Percentiles rank a stretch among this genome's conserved stretches.
These are phyloP conservation scores for Drosophila sturtevanti DNA, from an alignment of 1,140 invertebrate genomes.

Conservation along the genomic window DNA sequence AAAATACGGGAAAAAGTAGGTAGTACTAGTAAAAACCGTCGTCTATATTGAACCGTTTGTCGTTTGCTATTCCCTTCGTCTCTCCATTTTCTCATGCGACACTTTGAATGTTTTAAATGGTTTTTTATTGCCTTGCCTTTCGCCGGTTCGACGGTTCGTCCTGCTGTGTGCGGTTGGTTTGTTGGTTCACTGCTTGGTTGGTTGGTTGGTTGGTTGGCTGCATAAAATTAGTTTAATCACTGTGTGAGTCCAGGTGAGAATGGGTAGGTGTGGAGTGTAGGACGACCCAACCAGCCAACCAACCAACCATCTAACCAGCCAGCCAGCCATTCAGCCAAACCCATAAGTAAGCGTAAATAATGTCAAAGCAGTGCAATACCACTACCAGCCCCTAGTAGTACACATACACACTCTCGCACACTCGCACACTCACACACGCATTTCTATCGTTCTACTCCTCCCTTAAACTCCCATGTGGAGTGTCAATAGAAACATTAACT, in stretches of 20 bases:
- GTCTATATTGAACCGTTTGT: slow-evolving; percentile 63
- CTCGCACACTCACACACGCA: not conserved
- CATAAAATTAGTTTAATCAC: slow-evolving; percentile 82
- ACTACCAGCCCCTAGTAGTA: slow-evolving; percentile 13
- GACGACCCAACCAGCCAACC: slow-evolving; percentile 21
- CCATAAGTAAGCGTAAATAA: slow-evolving; percentile 80
- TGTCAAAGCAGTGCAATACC: slow-evolving; percentile 72
- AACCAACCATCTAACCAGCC: slow-evolving; percentile 6
- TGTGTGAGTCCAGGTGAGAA: slow-evolving; percentile 50
- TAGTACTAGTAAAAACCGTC: slow-evolving; percentile 13
- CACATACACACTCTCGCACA: not conserved
- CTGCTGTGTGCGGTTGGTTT: slow-evolving; percentile 26
- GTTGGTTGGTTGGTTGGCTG: slow-evolving; percentile 44
- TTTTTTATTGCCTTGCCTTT: slow-evolving; percentile 62
- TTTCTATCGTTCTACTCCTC: not conserved
- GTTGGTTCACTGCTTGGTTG: slow-evolving; percentile 35
- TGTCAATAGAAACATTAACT: slow-evolving; percentile 79
- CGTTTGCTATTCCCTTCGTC: slow-evolving; percentile 49
- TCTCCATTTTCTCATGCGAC: slow-evolving; percentile 63
- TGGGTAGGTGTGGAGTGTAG: slow-evolving; percentile 9
- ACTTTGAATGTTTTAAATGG: slow-evolving; percentile 80
- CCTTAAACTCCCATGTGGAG: slow-evolving; percentile 18
- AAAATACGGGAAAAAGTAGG: not conserved
- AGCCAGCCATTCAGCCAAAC: slow-evolving; percentile 44
- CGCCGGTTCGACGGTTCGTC: slow-evolving; percentile 14